Base-by-base conservation (phyloP, 2,888 invertebrate species). In the Thyatira batis region DNA sequence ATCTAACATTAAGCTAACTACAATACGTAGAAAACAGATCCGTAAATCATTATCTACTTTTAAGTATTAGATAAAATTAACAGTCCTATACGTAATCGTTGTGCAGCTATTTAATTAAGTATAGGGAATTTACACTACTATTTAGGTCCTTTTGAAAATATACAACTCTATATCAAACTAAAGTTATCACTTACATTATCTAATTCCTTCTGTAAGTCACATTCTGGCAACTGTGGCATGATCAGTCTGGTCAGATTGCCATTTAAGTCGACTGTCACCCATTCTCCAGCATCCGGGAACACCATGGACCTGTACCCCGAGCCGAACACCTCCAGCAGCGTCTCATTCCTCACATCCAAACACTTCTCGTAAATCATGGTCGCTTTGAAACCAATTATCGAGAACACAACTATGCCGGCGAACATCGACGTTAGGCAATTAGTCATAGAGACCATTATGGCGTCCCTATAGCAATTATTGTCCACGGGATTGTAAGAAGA, bases 361-460 rank as follows among this genome's bases (percentile, higher is more conserved):
- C 97, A 97, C 67, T 94, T 94, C 70, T 96, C 95, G 73, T 96
- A 96, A n/a, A 95, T 94, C 94, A 95, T 95, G 1, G 96, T 96
- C 0, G 97, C 97, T 85, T 98, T 98, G 78, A 98, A 98, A 11
- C 98, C 99, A 61, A 99, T 97, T 28, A 99, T 96, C 0, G 98
- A 97, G 83, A 99, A 99, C 20, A 99, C 98, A 2, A 98, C 98
- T 46, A 98, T 96, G 0, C 98, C 98, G 51, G 98, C 98, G 80
- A 98, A 99, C 95, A 99, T 97, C 1, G 98, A 98, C 0, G 99
- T 99, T 69, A 97, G 95, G 77, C 98, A 98, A 83, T 98, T 98
- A 10, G 98, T 98, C 71, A 98, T 87, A 20, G 98, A 98, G 30
- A 99, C 98, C 89, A 97, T 94, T 52, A 98, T 94, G 6, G 98